A percentile compares a stretch with the other conserved stretches of the same genome.
Conservation (phyloP, 2,888 invertebrate genomes). For the Monochamus alternatus region DNA sequence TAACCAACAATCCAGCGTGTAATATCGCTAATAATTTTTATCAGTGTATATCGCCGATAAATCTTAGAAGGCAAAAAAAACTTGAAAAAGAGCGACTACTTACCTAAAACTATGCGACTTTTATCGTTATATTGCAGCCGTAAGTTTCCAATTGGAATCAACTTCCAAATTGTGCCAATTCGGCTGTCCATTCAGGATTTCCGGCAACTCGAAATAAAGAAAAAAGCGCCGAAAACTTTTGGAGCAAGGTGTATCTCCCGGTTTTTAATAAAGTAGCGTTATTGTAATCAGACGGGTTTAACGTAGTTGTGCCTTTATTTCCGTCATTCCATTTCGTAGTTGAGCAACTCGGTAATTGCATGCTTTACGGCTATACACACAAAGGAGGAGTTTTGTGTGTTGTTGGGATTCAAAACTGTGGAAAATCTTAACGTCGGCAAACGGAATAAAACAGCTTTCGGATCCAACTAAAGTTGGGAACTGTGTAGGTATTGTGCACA, state of each 20-base stretch:
- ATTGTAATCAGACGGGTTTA: neutral
- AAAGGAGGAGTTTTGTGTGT: conserved; percentile 11
- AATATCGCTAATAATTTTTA: too few relatives aligned
- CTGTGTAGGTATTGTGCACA: conserved; percentile 5
- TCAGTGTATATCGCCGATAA: too few relatives aligned
- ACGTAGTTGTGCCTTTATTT: conserved; percentile 8
- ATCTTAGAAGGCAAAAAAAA: too few relatives aligned
- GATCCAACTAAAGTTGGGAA: conserved; percentile 3
- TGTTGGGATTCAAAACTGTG: conserved; percentile 16
- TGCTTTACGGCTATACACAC: conserved; percentile 13
- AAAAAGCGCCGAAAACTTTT: neutral
- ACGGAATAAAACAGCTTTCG: conserved; percentile 12
- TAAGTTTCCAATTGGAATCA: too few relatives aligned
- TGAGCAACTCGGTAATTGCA: neutral
- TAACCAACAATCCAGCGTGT: too few relatives aligned
- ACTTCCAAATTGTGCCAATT: neutral
- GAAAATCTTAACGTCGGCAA: conserved; percentile 24
- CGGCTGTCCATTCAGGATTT: neutral
- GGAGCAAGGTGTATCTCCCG: neutral
- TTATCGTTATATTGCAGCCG: too few relatives aligned
- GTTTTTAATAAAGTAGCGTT: conserved; percentile 1
- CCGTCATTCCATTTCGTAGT: conserved; percentile 3
- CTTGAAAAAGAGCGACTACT: too few relatives aligned
- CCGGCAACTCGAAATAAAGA: neutral
- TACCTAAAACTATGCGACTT: too few relatives aligned